These are phyloP conservation scores for Drosophila gaucha DNA, from an alignment of 2,888 invertebrate species.

Conservation along the genomic window DNA sequence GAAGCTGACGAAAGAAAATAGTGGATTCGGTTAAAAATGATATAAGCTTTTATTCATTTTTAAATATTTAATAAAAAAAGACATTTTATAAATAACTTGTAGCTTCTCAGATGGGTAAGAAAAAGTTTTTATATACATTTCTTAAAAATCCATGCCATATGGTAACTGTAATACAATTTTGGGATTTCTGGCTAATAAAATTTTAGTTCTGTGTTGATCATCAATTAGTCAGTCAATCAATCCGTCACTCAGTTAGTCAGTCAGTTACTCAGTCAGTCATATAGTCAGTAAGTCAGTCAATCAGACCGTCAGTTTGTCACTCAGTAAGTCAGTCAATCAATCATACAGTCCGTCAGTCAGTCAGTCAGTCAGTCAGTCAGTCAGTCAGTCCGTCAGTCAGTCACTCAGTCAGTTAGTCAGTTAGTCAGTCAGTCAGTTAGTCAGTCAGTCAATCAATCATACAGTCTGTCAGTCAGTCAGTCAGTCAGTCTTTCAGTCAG, in stretches of 20 bases:
- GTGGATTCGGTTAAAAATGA: no score
- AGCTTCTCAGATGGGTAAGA: no score
- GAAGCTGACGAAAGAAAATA: no score
- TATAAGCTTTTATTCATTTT: no score
- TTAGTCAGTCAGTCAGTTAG: conserved; percentile 2
- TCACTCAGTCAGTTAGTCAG: background rate
- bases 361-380: background rate
- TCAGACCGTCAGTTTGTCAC: no score
- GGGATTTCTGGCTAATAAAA: background rate
- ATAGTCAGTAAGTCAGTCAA: background rate
- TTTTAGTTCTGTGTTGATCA: background rate
- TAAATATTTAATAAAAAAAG: no score
- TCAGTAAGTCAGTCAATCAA: conserved; percentile 1
- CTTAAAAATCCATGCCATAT: no score
- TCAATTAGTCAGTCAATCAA: background rate
- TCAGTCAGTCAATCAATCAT: conserved; percentile 1
- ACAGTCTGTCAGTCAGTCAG: background rate
- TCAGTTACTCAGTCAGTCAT: conserved; percentile 2
- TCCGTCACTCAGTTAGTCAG: background rate
- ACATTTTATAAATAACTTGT: no score
- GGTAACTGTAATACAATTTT: no score
- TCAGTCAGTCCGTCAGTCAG: background rate
- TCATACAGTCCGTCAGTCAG: no score
- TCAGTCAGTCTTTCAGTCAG: background rate
- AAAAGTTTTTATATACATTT: no score